Conservation (phyloP, 1,140 invertebrate species). For the Scaptomyza hsui region DNA sequence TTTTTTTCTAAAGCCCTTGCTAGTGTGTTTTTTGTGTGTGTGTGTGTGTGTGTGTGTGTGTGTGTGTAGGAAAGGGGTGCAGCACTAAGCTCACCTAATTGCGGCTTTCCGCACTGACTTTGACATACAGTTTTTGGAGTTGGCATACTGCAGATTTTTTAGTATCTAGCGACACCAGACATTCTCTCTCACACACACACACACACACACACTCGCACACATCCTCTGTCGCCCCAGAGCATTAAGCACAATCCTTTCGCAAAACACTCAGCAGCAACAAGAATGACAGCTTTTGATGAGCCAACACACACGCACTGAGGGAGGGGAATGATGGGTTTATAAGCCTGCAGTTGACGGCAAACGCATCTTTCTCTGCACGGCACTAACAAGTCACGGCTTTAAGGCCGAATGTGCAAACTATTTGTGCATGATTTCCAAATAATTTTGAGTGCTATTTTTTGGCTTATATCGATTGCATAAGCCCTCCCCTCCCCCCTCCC, state of each 20-base stretch:
- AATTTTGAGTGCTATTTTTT: too few relatives aligned
- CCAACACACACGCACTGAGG: background rate
- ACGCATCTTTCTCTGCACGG: background rate
- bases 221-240: background rate
- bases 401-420: too few relatives aligned
- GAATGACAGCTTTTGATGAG: constrained; percentile 34
- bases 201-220: background rate
- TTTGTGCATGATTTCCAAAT: too few relatives aligned
- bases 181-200: constrained; percentile 10
- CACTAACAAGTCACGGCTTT: too few relatives aligned
- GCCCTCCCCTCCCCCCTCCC: too few relatives aligned
- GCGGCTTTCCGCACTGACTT: constrained; percentile 60
- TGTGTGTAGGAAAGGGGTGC: background rate
- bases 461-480: too few relatives aligned
- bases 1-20: background rate
- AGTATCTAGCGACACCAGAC: constrained; percentile 9
- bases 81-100: constrained; percentile 48
- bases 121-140: constrained; percentile 48
- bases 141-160: constrained; percentile 20
- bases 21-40: background rate
- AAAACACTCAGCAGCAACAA: constrained; percentile 28
- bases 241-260: constrained; percentile 23
- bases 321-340: background rate
- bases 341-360: constrained; percentile 8
- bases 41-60: background rate